These are phyloP conservation scores for Cottoperca gobio DNA, from an alignment of 2,797 vertebrate species.

Conservation along the genomic window DNA sequence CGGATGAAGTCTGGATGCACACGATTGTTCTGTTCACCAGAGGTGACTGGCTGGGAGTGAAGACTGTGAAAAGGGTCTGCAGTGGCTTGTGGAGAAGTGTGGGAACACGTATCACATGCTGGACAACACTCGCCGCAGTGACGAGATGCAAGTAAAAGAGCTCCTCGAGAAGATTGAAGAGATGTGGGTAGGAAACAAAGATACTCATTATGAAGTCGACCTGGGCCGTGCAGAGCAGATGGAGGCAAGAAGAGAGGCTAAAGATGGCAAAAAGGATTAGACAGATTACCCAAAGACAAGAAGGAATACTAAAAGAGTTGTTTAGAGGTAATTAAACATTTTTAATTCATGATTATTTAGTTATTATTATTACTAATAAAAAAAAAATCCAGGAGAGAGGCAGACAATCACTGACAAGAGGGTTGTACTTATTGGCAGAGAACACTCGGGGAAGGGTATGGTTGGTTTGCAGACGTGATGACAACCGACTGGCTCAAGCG, in stretches of 20 bases:
- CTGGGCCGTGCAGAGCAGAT: background rate
- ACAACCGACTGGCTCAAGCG: background rate
- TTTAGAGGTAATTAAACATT: constrained; percentile 36
- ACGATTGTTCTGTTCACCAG: constrained; percentile 62
- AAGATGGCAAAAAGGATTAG: constrained; percentile 15
- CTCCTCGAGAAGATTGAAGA: constrained; percentile 67
- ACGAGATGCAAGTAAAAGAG: constrained; percentile 45
- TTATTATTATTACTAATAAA: background rate
- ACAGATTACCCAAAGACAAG: constrained; percentile 15
- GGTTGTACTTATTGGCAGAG: constrained; percentile 51
- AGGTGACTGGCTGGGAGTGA: constrained; percentile 61
- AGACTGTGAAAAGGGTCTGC: constrained; percentile 52
- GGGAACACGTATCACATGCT: constrained; percentile 64
- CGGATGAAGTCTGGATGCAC: constrained; percentile 55
- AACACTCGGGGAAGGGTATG: constrained; percentile 46
- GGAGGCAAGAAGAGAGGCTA: constrained; percentile 14
- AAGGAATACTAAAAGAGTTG: constrained; percentile 36
- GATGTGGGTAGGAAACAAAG: constrained; percentile 54
- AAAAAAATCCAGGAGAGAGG: constrained; percentile 12
- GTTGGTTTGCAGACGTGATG: constrained; percentile 25
- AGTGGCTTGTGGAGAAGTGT: constrained; percentile 64
- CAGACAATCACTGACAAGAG: constrained; percentile 24
- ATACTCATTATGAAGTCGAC: constrained; percentile 16
- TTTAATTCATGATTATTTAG: background rate
- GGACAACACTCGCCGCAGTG: constrained; percentile 1